Evolutionary conservation across 2,888 invertebrate species (phyloP).

Genomic region (Poecilus cupreus): DNA sequence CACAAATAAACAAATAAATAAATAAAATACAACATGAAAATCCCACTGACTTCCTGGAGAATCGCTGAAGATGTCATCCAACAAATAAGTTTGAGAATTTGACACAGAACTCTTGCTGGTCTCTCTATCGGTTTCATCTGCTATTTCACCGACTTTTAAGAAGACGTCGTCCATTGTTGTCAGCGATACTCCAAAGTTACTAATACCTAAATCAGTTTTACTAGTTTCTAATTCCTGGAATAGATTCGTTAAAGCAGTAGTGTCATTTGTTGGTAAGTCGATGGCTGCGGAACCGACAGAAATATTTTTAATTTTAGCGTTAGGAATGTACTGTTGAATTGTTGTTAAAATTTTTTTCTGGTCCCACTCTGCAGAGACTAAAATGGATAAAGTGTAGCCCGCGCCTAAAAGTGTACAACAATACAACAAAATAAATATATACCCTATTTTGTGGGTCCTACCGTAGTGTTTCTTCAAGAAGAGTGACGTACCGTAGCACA

Average conservation of each 20-base stretch:
- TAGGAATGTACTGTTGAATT: conserved; percentile 70
- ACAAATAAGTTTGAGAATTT: conserved; percentile 18
- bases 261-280: conserved; percentile 76
- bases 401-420: no score
- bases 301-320: conserved; percentile 70
- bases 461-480: conserved; percentile 84
- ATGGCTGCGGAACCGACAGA: conserved; percentile 73
- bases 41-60: no score
- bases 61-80: no score
- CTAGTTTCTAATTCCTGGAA: conserved; percentile 79
- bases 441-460: no score
- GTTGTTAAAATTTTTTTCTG: conserved; percentile 66
- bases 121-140: conserved; percentile 51
- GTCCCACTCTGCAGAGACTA: not conserved
- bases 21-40: no score
- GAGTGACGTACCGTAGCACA: conserved; percentile 88
- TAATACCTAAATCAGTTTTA: conserved; percentile 79
- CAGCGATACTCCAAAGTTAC: conserved; percentile 86
- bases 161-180: conserved; percentile 97
- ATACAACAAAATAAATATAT: no score
- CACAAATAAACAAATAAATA: no score
- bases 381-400: conserved; percentile 75
- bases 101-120: not conserved
- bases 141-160: conserved; percentile 78
- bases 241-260: conserved; percentile 76